Evolutionary conservation across 2,113 vertebrate genomes (phyloP).

Genomic region (Platanista minor): DNA sequence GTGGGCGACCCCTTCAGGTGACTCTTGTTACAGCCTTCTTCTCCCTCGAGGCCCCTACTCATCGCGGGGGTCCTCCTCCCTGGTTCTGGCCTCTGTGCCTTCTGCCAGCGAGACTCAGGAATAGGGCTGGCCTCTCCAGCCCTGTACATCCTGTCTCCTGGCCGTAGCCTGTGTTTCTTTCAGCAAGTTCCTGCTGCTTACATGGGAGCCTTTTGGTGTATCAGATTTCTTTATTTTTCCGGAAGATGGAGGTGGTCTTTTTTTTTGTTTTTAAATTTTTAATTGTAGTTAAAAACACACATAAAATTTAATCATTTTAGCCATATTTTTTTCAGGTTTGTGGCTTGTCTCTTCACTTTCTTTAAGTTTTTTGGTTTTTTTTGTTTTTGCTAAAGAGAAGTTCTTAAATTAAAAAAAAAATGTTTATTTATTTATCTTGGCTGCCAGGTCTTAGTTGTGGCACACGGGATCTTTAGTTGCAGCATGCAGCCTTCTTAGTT

Average conservation of each 20-base stretch:
- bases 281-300: background rate
- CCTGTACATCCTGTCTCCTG: accelerated
- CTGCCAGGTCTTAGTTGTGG: too few species aligned
- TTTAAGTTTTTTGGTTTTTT: too few species aligned
- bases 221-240: background rate
- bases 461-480: too few species aligned
- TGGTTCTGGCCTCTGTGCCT: background rate
- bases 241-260: background rate
- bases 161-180: background rate
- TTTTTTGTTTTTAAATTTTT: background rate
- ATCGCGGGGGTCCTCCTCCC: background rate
- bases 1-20: conserved; percentile 91
- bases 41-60: accelerated
- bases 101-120: background rate
- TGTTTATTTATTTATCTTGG: too few species aligned
- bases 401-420: too few species aligned
- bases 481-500: too few species aligned
- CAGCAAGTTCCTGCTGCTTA: background rate
- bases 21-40: background rate
- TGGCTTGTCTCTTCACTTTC: too few species aligned
- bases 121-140: accelerated
- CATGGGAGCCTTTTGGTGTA: background rate
- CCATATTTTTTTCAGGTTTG: background rate
- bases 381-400: too few species aligned
- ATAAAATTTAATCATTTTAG: background rate